Evolutionary conservation across 2,888 invertebrate genomes (phyloP).

Genomic region (Autographa pulchrina): DNA sequence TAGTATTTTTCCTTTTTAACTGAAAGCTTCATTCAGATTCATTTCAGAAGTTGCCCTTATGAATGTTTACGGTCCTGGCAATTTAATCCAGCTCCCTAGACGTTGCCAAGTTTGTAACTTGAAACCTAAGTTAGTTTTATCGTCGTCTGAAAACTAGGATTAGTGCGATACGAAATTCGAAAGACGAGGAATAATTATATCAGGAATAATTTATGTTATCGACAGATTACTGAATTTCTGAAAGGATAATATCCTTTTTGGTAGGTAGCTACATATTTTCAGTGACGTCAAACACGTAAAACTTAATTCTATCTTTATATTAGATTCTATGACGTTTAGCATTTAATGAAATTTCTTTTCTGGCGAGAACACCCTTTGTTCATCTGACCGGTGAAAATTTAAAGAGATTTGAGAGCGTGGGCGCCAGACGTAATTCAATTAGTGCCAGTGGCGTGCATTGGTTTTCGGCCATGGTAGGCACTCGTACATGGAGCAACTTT

Average conservation of each 20-base stretch:
- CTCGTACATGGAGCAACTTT: too few relatives aligned
- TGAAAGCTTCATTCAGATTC: background rate
- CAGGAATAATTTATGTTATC: background rate
- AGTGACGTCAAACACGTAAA: background rate
- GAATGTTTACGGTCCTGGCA: background rate
- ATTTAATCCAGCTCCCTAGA: background rate
- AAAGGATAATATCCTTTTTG: too few relatives aligned
- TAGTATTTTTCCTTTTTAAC: background rate
- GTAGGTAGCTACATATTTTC: too few relatives aligned
- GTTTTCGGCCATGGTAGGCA: too few relatives aligned
- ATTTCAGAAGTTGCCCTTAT: background rate
- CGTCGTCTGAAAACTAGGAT: background rate
- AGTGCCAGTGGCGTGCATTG: too few relatives aligned
- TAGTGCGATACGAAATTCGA: background rate
- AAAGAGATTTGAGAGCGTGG: constrained; percentile 22
- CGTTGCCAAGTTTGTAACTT: background rate
- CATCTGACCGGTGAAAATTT: constrained; percentile 17
- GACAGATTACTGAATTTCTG: too few relatives aligned
- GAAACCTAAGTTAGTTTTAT: background rate
- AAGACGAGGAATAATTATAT: background rate
- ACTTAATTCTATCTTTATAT: background rate
- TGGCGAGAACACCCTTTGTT: background rate
- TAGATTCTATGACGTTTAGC: background rate
- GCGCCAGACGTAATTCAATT: constrained; percentile 11
- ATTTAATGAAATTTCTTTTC: background rate